Evolutionary conservation across 2,888 invertebrate species (phyloP), one percentile per base, ranked within the genome.

Genomic region (Andrena trimmerana): DNA sequence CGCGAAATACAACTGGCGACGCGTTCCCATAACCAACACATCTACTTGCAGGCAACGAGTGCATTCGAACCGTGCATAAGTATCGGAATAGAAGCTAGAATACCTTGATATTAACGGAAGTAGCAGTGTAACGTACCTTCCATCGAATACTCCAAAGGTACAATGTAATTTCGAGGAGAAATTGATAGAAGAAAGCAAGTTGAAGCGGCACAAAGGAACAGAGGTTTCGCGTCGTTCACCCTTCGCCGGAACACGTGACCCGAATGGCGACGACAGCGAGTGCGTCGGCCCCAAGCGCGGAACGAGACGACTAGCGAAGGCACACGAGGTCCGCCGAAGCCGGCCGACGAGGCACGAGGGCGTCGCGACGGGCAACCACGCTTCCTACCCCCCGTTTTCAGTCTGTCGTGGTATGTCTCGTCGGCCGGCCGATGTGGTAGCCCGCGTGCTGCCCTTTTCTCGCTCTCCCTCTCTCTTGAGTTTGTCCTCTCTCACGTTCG

Each of bases 311-410:
- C 20, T 6, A 16, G 57, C 59, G 59, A 66, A 66, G 73, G 50
- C n/a, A 60, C 67, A 33, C 88, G 87, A 57, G 66, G n/a, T 36
- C 29, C 36, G 24, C 86, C 88, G 88, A 87, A 27, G 69, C 78
- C 80, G 81, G 76, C 84, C 88, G 88, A 89, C 63, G 80, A 65
- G 20, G 59, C 88, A 91, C 81, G 88, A 89, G 87, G 87, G 70
- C 84, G 89, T 87, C 86, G 85, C 86, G 76, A 82, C 27, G 60
- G 81, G 87, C 82, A 75, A 90, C 90, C 86, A 86, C 83, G 80
- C 92, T 93, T 86, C 93, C 83, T 75, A 85, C 86, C 88, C 57
- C 86, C 84, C 86, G 73, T 79, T 83, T 84, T 79, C 86, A 89
- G 90, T 89, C 81, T 78, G 84, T 90, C 89, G 90, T 90, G 90